phyloP scores from a whole-genome alignment of 2,888 invertebrate species.

The Tinea pellionella region DNA sequence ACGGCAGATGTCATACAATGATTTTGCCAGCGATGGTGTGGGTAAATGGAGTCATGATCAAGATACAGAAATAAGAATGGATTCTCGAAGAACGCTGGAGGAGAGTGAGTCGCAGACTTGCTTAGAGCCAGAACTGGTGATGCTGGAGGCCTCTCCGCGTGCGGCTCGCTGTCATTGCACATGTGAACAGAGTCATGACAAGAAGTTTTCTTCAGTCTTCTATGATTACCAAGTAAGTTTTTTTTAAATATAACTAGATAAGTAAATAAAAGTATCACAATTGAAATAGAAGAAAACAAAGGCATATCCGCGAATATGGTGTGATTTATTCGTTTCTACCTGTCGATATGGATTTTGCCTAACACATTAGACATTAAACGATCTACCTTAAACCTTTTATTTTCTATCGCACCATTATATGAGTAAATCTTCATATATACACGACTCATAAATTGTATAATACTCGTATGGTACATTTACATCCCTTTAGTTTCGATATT shows the following conservation, averaged over 20 bases:
- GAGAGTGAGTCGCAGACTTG: constrained; percentile 13
- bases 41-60: constrained; percentile 1
- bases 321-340: not conserved
- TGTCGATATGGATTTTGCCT: not conserved
- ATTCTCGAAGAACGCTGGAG: constrained; percentile 12
- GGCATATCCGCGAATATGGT: not conserved
- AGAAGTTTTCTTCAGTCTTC: constrained; percentile 49
- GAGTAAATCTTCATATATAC: not conserved
- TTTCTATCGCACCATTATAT: not conserved
- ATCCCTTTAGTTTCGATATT: constrained; percentile 13
- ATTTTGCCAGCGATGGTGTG: constrained; percentile 55
- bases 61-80: constrained; percentile 17
- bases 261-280: not conserved
- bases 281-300: not conserved
- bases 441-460: constrained; percentile 12
- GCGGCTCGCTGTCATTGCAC: constrained; percentile 47
- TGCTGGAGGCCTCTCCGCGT: constrained; percentile 30
- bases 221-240: constrained; percentile 57
- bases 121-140: constrained; percentile 45
- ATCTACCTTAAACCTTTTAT: too few relatives aligned
- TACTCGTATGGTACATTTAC: constrained; percentile 7
- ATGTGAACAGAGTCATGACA: constrained; percentile 41
- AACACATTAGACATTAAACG: too few relatives aligned
- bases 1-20: constrained; percentile 63
- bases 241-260: not conserved